phyloP scores from a whole-genome alignment of 37 sponge, comb jelly and placozoan species.

The Halisarca cf. caerulea region DNA sequence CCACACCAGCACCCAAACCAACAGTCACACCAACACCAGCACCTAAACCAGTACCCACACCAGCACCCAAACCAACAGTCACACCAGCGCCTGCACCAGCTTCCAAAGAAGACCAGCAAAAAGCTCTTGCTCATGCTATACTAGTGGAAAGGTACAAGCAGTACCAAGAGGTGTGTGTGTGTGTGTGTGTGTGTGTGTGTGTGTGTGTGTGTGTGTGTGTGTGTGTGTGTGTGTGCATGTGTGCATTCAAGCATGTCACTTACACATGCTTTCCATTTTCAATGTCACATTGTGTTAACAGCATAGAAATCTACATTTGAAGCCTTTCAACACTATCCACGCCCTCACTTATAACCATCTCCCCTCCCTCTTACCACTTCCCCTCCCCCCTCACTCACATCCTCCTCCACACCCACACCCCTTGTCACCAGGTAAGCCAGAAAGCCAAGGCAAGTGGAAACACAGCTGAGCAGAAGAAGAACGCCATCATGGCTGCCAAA shows the following conservation, averaged over 20 bases:
- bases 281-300: too few species aligned
- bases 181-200: not conserved
- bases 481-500: slow-evolving; percentile 48
- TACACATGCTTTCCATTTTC: too few species aligned
- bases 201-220: slow-evolving; percentile 17
- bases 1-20: slow-evolving; percentile 10
- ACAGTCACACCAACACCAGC: slow-evolving; percentile 1
- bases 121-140: slow-evolving; percentile 14
- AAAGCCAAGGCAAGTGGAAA: slow-evolving; percentile 46
- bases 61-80: not conserved
- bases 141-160: slow-evolving; percentile 65
- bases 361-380: not conserved
- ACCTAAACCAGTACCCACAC: slow-evolving; percentile 6
- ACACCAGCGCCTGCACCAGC: slow-evolving; percentile 2
- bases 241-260: too few species aligned
- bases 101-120: not conserved
- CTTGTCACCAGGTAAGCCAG: not conserved
- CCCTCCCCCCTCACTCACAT: not conserved
- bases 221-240: slow-evolving; percentile 18
- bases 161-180: slow-evolving; percentile 47
- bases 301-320: too few species aligned
- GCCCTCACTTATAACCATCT: not conserved
- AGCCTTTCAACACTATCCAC: too few species aligned
- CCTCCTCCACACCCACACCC: not conserved
- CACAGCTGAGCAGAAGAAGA: slow-evolving; percentile 21